phyloP scores from a whole-genome alignment of 2,113 vertebrate genomes.

The Salvelinus sp. region DNA sequence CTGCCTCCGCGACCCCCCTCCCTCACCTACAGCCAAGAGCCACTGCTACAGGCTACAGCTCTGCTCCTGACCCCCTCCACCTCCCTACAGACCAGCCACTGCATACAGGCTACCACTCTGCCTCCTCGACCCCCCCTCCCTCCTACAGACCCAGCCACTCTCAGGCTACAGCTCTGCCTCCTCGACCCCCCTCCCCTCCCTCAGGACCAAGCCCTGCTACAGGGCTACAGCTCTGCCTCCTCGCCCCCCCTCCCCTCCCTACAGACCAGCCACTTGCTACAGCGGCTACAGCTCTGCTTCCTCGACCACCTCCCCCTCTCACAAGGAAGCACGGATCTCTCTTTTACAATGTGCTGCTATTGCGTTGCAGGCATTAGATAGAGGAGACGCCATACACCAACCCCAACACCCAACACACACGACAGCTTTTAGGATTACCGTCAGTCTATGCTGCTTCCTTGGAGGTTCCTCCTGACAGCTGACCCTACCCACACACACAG shows the following conservation, averaged over 20 bases:
- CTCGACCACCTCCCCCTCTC: neutral
- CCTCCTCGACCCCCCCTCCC: no score
- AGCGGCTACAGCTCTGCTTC: constrained; percentile 23
- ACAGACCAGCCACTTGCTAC: constrained; percentile 62
- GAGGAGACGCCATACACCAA: constrained; percentile 5
- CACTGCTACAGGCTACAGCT: constrained; percentile 56
- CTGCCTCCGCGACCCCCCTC: neutral
- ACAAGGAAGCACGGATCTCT: constrained; percentile 42
- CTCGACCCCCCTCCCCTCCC: constrained; percentile 16
- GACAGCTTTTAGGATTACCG: neutral
- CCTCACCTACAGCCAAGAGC: constrained; percentile 44
- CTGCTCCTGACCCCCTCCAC: neutral
- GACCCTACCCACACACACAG: no score
- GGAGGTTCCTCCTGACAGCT: no score
- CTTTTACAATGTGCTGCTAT: constrained; percentile 35
- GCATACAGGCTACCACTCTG: no score
- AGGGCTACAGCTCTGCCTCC: no score
- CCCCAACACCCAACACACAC: constrained; percentile 23
- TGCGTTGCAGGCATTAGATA: constrained; percentile 44
- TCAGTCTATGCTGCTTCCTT: no score
- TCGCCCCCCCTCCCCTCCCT: neutral
- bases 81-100: no score
- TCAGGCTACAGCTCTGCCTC: no score
- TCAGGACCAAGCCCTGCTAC: neutral
- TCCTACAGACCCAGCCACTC: no score